phyloP scores from a whole-genome alignment of 2,888 invertebrate genomes.

The Amphipyra tragopoginis region DNA sequence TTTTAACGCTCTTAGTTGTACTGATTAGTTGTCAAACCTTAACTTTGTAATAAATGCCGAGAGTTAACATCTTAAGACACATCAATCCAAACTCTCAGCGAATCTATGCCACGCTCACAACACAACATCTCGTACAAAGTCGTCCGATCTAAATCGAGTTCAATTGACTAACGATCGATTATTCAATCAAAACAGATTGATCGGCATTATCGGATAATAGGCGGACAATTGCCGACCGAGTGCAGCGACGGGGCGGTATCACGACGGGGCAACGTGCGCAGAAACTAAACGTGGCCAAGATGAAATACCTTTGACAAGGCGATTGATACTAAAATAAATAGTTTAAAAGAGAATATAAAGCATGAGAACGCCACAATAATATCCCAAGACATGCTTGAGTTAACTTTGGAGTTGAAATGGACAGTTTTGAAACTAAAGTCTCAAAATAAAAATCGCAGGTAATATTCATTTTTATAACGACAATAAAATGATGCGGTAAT shows the following conservation, averaged over 20 bases:
- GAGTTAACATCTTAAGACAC: constrained; percentile 1
- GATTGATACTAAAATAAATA: background rate
- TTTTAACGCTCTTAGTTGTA: too few relatives aligned
- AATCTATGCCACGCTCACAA: constrained; percentile 51
- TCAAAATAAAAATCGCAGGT: background rate
- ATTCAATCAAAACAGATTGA: constrained; percentile 89
- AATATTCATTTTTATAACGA: background rate
- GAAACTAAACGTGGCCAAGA: constrained; percentile 28
- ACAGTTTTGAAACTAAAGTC: background rate
- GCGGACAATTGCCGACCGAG: constrained; percentile 69
- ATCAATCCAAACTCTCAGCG: constrained; percentile 21
- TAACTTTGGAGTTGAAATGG: background rate
- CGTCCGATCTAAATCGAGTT: constrained; percentile 76
- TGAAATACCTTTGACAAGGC: background rate
- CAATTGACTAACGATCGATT: constrained; percentile 89
- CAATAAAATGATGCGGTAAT: constrained; percentile 16
- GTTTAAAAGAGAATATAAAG: background rate
- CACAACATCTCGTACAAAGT: constrained; percentile 44
- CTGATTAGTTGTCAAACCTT: background rate
- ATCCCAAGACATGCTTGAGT: background rate
- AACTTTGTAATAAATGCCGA: background rate
- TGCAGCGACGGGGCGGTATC: constrained; percentile 62
- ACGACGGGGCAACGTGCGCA: constrained; percentile 58
- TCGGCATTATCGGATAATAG: constrained; percentile 88
- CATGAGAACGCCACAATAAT: background rate